Evolutionary conservation across 2,797 vertebrate genomes (phyloP), one percentile per base, ranked within the genome.

Genomic region (Falco cherrug): DNA sequence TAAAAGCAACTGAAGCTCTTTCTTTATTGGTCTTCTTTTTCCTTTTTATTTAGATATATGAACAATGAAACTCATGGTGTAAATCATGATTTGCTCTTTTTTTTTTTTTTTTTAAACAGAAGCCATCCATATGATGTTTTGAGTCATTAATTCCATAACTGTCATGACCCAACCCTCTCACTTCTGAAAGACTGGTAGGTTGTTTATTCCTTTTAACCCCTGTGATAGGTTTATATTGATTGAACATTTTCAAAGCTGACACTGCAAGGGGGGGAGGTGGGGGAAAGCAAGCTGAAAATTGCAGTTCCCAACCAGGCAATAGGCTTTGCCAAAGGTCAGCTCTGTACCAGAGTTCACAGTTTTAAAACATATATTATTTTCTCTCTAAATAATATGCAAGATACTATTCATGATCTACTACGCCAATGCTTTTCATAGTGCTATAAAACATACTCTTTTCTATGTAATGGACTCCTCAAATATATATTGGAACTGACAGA

Each of bases 151-250:
- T 84, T 90, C 84, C 18, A 3, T 57, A 94, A 74, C 73, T 83
- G 76, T 73, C 89, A 87, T 16, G 79, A 94, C 28, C 68, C 69
- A 86, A 24, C 29, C 22, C 57, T 93, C 71, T 95, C 18, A 37
- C 41, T 94, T 57, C 68, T 87, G 84, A 74, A 90, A 77, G 81
- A 89, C 39, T 85, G 28, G 51, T 63, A 83, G 71, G 51, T 59
- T 93, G 78, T 63, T 92, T 84, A 69, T 86, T 92, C 92, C 82
- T 96, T 94, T 97, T 95, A 97, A 94, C 89, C 84, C 64, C 65
- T 71, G 26, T 85, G 61, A 92, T 76, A 91, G 16, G 5, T 91
- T 95, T 83, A 87, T 87, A 95, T 78, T 86, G 90, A 92, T 9
- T 85, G 79, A 93, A 95, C 76, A 84, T 79, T 93, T 94, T 95